A percentile compares a stretch with the other conserved stretches of the same genome.
These are phyloP conservation scores for Chrysochloris asiatica DNA, from an alignment of 2,113 vertebrate species.

Conservation along the genomic window DNA sequence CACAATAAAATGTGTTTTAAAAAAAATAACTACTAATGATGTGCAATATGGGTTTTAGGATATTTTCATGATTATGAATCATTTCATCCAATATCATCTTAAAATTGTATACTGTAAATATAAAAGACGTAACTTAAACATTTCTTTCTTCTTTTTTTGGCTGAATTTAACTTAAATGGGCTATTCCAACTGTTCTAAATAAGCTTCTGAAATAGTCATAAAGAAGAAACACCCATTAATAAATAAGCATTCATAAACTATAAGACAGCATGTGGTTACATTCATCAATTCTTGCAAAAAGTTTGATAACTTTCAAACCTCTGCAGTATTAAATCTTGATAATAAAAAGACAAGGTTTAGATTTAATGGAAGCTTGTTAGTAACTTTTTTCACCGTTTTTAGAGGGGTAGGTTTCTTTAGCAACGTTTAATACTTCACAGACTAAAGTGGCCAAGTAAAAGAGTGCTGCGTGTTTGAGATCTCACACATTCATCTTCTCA, in stretches of 20 bases:
- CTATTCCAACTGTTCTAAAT: background rate
- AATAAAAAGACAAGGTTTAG: conserved; percentile 48
- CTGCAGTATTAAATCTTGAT: conserved; percentile 43
- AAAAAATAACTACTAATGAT: background rate
- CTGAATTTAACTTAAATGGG: conserved; percentile 55
- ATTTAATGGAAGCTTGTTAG: conserved; percentile 73
- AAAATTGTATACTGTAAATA: conserved; percentile 33
- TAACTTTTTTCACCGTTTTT: conserved; percentile 65
- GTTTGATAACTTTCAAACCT: conserved; percentile 59
- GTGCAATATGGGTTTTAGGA: background rate
- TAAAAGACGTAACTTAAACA: background rate
- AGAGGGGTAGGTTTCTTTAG: conserved; percentile 51
- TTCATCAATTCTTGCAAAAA: conserved; percentile 22
- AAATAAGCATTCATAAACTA: background rate
- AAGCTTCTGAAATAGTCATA: conserved; percentile 36
- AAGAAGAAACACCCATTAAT: background rate
- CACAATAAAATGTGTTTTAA: background rate
- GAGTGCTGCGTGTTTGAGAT: conserved; percentile 75
- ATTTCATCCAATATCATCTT: background rate
- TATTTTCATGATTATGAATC: background rate
- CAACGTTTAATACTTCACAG: conserved; percentile 78
- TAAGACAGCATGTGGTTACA: background rate
- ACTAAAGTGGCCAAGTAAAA: conserved; percentile 76
- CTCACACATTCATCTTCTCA: conserved; percentile 82
- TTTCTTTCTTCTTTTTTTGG: background rate